Conservation (phyloP, 2,113 vertebrate species). For the Grallaria varia region DNA sequence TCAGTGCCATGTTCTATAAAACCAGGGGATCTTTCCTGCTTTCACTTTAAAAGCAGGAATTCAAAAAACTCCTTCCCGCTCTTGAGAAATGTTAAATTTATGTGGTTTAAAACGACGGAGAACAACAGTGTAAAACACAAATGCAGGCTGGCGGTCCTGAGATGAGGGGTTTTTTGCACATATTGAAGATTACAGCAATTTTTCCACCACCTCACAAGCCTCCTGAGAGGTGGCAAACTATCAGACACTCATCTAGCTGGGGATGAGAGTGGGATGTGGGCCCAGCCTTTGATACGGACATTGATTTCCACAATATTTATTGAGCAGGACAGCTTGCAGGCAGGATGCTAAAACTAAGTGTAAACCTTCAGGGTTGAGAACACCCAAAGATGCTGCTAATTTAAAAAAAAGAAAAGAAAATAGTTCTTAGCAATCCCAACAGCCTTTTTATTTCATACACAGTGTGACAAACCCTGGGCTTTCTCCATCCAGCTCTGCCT, state of each 20-base stretch:
- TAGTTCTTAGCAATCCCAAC: not conserved
- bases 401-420: not conserved
- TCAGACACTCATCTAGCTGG: not conserved
- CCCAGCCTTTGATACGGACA: not conserved
- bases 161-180: not conserved
- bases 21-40: not conserved
- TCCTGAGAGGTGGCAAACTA: not conserved
- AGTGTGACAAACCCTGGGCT: not conserved
- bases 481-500: not conserved
- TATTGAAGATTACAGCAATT: not conserved
- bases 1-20: not conserved
- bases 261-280: not conserved
- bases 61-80: rapidly evolving
- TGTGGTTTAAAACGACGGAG: rapidly evolving
- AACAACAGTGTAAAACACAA: rapidly evolving
- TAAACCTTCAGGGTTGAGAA: not conserved
- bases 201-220: not conserved
- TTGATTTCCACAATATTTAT: not conserved
- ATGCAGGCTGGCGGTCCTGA: not conserved
- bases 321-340: rapidly evolving
- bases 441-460: not conserved
- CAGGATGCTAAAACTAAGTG: not conserved
- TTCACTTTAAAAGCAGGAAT: not conserved
- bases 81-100: not conserved
- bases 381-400: not conserved